Base-by-base conservation (phyloP, 2,797 vertebrate species). In the Melanotaenia boesemani region DNA sequence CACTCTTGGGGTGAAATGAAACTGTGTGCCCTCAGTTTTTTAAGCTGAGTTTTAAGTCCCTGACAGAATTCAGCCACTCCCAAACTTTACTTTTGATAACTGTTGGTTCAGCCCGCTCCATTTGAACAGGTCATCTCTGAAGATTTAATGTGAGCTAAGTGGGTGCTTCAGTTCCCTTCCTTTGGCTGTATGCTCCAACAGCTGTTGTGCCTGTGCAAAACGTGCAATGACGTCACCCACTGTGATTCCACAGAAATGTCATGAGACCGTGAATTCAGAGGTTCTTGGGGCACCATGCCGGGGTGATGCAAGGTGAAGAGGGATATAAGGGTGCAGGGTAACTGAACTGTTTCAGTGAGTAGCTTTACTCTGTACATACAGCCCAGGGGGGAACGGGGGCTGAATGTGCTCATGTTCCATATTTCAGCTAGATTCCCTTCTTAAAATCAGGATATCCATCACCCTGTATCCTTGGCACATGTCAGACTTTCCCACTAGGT, bases 151-250 rank as follows among this genome's bases (percentile, higher is more conserved):
- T 73, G 77, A 55, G 94, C 88, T 92, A 63, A 72, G 68, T 58
- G 69, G 77, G 39, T 22, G 68, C 80, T 72, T 76, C 73, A 74
- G 59, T 88, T 94, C 88, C 93, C 93, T 94, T 95, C 92, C 94
- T 86, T 85, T 76, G 83, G 86, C 77, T 71, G 75, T 54, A 77
- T 89, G 91, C 91, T 92, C 90, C 65, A 58, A 73, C 75, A 68
- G 91, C 91, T 89, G 74, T 44, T 75, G 80, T 64, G 86, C 76
- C 93, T 91, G 95, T 96, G 96, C 96, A 96, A 96, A 96, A 90
- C 94, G 83, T 92, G 95, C 95, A 94, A 93, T 81, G 88, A 92
- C 92, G 83, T 94, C 89, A 90, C 93, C 91, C 91, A 86, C 91
- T 88, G 70, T 76, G 86, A 77, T 82, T 86, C 91, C 92, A 88